These are phyloP conservation scores for Panthera tigris DNA, from an alignment of 2,113 vertebrate genomes.

Conservation along the genomic window DNA sequence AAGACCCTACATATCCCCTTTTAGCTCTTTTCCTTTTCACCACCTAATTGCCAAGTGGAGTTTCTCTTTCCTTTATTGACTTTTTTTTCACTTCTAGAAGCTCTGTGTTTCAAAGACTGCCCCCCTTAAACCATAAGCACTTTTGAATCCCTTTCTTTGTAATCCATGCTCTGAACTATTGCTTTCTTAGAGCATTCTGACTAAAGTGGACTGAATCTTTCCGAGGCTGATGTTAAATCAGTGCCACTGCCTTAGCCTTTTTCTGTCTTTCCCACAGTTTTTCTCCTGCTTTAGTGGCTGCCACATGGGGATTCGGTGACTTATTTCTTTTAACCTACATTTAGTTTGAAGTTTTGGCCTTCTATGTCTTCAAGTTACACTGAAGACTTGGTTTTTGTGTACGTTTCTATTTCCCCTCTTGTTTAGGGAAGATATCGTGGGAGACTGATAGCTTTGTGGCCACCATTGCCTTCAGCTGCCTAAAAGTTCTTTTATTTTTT, in stretches of 20 bases:
- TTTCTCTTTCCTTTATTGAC: slow-evolving; percentile 40
- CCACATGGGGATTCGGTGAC: background rate
- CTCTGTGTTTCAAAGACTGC: background rate
- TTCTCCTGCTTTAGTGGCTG: background rate
- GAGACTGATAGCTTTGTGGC: background rate
- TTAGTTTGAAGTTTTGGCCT: background rate
- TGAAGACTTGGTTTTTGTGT: background rate
- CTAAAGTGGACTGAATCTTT: background rate
- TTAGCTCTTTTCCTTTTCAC: slow-evolving; percentile 27
- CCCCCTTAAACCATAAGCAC: background rate
- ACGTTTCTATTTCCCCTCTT: background rate
- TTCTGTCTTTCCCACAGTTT: background rate
- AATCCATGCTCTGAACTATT: slow-evolving; percentile 17
- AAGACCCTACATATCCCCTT: background rate
- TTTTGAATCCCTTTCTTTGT: background rate
- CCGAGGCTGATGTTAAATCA: background rate
- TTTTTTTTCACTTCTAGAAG: background rate
- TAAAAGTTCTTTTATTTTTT: background rate
- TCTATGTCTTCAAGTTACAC: background rate
- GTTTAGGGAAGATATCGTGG: background rate
- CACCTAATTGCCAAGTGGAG: background rate
- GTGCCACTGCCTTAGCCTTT: background rate
- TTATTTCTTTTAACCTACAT: background rate
- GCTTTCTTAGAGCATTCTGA: slow-evolving; percentile 10
- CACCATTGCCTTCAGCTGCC: background rate